Evolutionary conservation across 2,797 vertebrate genomes (phyloP).

Genomic region (Clarias pachynema): DNA sequence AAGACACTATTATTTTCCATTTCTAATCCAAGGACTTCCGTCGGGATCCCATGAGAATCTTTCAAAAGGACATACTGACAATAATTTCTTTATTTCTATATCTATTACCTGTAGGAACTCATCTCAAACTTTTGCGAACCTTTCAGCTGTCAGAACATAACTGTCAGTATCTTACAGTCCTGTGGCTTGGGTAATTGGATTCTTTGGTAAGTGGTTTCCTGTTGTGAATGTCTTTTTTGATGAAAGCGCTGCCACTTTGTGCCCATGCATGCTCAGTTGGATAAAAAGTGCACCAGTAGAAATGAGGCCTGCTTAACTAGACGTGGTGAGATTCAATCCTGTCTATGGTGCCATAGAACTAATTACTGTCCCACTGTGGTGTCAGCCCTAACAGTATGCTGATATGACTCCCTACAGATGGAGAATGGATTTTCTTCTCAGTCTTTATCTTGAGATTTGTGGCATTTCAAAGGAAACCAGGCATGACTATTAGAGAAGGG

Average conservation of each 20-base stretch:
- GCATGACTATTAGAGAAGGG: conserved; percentile 52
- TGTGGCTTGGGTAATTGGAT: conserved; percentile 75
- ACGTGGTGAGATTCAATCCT: conserved; percentile 50
- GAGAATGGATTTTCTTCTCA: conserved; percentile 9
- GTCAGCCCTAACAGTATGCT: conserved; percentile 62
- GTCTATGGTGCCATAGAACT: conserved; percentile 54
- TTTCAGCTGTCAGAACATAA: conserved; percentile 65
- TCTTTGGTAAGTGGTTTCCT: conserved; percentile 62
- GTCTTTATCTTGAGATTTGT: conserved; percentile 14
- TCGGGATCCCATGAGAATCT: neutral
- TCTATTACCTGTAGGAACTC: conserved; percentile 54
- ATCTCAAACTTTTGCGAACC: conserved; percentile 50
- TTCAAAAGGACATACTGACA: neutral
- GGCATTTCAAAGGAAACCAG: conserved; percentile 61
- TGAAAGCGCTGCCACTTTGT: conserved; percentile 67
- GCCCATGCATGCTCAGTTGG: conserved; percentile 51
- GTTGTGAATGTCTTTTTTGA: conserved; percentile 70
- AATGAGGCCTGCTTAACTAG: conserved; percentile 58
- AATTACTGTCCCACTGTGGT: conserved; percentile 65
- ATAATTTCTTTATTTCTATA: conserved; percentile 3
- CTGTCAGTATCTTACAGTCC: conserved; percentile 66
- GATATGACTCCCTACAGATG: conserved; percentile 45
- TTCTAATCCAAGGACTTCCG: neutral
- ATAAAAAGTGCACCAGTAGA: conserved; percentile 69
- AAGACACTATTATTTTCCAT: neutral